Conservation (phyloP, 2,113 vertebrate species). For the Pipa parva region DNA sequence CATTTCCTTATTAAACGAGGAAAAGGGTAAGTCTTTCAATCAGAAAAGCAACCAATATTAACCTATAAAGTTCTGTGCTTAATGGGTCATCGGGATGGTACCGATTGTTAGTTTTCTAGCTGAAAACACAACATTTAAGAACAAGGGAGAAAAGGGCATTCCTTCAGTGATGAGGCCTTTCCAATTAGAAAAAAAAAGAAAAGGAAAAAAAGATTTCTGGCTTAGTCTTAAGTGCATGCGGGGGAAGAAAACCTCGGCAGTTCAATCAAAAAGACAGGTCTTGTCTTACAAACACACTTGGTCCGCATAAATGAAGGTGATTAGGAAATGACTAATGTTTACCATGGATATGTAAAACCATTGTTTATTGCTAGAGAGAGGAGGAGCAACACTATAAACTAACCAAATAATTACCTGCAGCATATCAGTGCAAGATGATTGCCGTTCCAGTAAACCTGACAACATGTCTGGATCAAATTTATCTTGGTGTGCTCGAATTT, state of each 20-base stretch:
- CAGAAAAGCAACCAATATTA: conserved; percentile 47
- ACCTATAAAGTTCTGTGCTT: conserved; percentile 41
- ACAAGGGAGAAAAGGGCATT: conserved; percentile 39
- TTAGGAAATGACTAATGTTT: conserved; percentile 22
- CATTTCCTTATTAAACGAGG: conserved; percentile 38
- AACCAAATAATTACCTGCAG: conserved; percentile 11
- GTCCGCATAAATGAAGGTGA: conserved; percentile 15
- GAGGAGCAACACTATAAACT: conserved; percentile 3
- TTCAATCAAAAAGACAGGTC: conserved; percentile 40
- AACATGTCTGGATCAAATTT: neutral
- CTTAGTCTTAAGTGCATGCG: conserved; percentile 32
- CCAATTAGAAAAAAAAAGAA: conserved; percentile 37
- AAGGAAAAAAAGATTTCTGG: conserved; percentile 14
- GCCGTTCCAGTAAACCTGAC: neutral
- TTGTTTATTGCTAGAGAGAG: conserved; percentile 2
- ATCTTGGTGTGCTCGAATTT: neutral
- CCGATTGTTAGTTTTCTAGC: conserved; percentile 40
- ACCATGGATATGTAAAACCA: conserved; percentile 12
- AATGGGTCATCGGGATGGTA: conserved; percentile 42
- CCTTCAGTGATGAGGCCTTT: conserved; percentile 22
- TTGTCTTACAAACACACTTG: conserved; percentile 6
- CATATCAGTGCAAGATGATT: neutral
- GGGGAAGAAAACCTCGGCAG: conserved; percentile 21
- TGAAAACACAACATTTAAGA: conserved; percentile 38
- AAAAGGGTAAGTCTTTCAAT: conserved; percentile 44